phyloP scores from a whole-genome alignment of 2,113 vertebrate species.

The Lasiurus cinereus region DNA sequence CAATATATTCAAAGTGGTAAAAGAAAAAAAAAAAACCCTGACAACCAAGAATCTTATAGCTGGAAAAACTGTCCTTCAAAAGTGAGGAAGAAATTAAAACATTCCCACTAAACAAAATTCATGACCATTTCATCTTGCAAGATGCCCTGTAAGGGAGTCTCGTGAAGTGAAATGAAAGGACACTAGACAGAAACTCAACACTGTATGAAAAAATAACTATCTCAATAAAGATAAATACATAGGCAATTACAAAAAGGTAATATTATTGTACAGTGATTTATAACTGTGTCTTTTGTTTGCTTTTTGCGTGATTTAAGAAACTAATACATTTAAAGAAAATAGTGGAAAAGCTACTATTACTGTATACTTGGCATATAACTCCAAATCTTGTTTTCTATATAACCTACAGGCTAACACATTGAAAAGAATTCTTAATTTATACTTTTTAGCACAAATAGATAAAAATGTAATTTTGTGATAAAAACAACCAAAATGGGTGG shows the following conservation, averaged over 20 bases:
- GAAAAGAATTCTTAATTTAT: not conserved
- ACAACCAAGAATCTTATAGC: not conserved
- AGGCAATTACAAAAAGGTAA: not conserved
- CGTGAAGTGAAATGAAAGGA: not conserved
- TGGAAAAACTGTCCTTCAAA: slow-evolving; percentile 24
- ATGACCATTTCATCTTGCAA: not conserved
- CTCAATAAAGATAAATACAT: not conserved
- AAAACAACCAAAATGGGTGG: not conserved
- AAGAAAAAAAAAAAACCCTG: not conserved
- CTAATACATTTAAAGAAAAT: not conserved
- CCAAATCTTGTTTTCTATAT: not conserved
- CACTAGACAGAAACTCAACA: not conserved
- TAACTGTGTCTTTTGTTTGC: not conserved
- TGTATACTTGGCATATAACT: not conserved
- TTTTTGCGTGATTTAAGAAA: slow-evolving; percentile 7
- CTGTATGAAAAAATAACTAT: not conserved
- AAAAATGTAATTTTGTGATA: not conserved
- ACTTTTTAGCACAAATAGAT: not conserved
- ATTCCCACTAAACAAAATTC: not conserved
- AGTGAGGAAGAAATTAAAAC: slow-evolving; percentile 1
- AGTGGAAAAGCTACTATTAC: not conserved
- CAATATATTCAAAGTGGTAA: not conserved
- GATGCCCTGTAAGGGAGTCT: not conserved
- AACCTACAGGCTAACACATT: not conserved
- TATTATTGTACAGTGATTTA: not conserved